Percentiles rank a stretch among this genome's conserved stretches.
Conservation (phyloP, 2,113 vertebrate species). For the Pristiophorus japonicus region DNA sequence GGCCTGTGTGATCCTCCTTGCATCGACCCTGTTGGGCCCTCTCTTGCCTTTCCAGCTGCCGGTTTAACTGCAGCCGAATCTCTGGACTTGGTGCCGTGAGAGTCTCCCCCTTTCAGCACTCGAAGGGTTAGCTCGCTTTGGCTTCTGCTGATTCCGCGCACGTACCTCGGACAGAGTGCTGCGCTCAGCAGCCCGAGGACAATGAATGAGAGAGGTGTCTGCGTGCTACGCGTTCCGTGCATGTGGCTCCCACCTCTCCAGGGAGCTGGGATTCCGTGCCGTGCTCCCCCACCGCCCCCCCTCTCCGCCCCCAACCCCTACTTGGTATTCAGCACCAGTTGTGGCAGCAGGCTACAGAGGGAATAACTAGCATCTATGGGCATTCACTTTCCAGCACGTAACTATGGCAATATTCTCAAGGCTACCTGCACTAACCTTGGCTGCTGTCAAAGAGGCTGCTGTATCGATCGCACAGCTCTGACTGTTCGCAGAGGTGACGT, state of each 20-base stretch:
- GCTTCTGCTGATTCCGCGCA: not conserved
- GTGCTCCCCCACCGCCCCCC: constrained; percentile 24
- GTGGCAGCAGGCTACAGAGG: not conserved
- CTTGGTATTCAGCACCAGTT: not conserved
- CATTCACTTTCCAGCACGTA: not conserved
- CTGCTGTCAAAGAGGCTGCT: not conserved
- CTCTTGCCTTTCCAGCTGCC: too few species aligned
- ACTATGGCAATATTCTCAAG: not conserved
- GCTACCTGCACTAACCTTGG: not conserved
- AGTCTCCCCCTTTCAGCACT: not conserved
- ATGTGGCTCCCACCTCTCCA: not conserved
- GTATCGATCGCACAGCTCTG: not conserved
- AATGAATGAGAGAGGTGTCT: too few species aligned
- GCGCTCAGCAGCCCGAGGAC: too few species aligned
- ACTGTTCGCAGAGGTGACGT: too few species aligned
- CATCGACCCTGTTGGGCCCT: too few species aligned
- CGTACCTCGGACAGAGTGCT: not conserved
- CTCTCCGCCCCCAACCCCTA: too few species aligned
- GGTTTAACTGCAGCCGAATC: not conserved
- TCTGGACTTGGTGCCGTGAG: too few species aligned
- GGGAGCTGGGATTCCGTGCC: constrained; percentile 30
- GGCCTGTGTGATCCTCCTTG: too few species aligned
- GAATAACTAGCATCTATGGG: not conserved
- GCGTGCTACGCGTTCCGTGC: not conserved
- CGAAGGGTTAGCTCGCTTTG: not conserved